Evolutionary conservation across 2,888 invertebrate species (phyloP).

Genomic region (Drosophila mettleri): DNA sequence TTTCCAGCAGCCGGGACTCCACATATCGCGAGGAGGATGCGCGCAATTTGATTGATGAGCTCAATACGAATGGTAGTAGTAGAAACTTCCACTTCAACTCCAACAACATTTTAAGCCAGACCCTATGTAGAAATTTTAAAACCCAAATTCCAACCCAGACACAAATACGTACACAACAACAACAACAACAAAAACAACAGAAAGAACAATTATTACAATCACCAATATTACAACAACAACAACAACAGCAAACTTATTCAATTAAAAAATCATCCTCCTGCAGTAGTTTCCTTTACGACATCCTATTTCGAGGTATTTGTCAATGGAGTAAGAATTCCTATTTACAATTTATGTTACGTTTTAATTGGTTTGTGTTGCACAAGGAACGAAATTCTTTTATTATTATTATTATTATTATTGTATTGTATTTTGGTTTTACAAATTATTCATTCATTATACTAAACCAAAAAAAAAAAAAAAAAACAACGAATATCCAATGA

Average conservation of each 20-base stretch:
- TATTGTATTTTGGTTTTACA: slow-evolving; percentile 10
- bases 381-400: slow-evolving; percentile 10
- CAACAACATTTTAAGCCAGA: slow-evolving; percentile 70
- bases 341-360: slow-evolving; percentile 56
- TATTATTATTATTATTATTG: slow-evolving; percentile 10
- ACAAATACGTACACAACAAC: slow-evolving; percentile 77
- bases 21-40: slow-evolving; percentile 85
- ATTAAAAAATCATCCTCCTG: slow-evolving; percentile 86
- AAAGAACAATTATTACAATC: slow-evolving; percentile 61
- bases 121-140: slow-evolving; percentile 82
- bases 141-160: slow-evolving; percentile 79
- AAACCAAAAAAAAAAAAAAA: neutral
- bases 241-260: slow-evolving; percentile 75
- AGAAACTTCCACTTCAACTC: slow-evolving; percentile 62
- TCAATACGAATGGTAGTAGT: slow-evolving; percentile 84
- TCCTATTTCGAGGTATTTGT: slow-evolving; percentile 86
- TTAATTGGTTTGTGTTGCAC: slow-evolving; percentile 46
- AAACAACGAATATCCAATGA: no score
- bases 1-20: slow-evolving; percentile 85
- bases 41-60: slow-evolving; percentile 84
- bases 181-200: slow-evolving; percentile 56
- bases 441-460: neutral
- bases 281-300: slow-evolving; percentile 86
- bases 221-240: slow-evolving; percentile 38
- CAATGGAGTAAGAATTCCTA: slow-evolving; percentile 83